Percentiles rank a stretch among this genome's conserved stretches.
These are phyloP conservation scores for Orthosia incerta DNA, from an alignment of 2,888 invertebrate species.

Conservation along the genomic window DNA sequence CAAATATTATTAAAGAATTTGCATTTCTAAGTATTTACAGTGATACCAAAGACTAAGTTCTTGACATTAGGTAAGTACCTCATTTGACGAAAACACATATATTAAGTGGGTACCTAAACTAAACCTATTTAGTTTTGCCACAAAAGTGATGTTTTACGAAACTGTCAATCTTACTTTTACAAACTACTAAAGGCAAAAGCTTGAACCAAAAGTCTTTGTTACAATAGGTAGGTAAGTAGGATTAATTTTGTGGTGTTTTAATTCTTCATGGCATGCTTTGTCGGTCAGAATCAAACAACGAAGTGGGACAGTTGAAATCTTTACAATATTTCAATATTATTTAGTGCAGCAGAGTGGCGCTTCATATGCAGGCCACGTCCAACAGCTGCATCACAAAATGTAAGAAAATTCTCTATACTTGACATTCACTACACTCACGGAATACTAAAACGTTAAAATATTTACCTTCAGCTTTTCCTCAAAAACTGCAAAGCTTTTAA, in stretches of 20 bases:
- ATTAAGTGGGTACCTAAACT: neutral
- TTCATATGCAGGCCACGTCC: constrained; percentile 43
- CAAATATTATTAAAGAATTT: constrained; percentile 36
- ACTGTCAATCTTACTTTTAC: neutral
- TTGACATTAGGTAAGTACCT: constrained; percentile 1
- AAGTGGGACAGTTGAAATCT: constrained; percentile 25
- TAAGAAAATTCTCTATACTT: constrained; percentile 40
- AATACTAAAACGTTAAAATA: constrained; percentile 48
- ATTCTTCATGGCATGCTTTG: neutral
- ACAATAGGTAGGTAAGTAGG: too few species aligned
- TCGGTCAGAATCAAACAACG: constrained; percentile 15
- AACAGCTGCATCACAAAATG: constrained; percentile 49
- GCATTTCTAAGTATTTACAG: constrained; percentile 29
- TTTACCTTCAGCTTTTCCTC: constrained; percentile 30
- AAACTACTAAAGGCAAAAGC: neutral
- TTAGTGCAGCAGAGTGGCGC: constrained; percentile 18
- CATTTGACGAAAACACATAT: constrained; percentile 1
- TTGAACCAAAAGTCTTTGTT: neutral
- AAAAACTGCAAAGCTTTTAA: constrained; percentile 27
- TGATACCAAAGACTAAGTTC: constrained; percentile 3
- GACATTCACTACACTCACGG: constrained; percentile 23
- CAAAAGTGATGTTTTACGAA: neutral
- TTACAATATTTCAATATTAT: constrained; percentile 51
- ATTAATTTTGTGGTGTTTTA: too few species aligned
- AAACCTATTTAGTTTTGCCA: neutral